Conservation (phyloP, 1,140 invertebrate species). For the Eufriesea mexicana region DNA sequence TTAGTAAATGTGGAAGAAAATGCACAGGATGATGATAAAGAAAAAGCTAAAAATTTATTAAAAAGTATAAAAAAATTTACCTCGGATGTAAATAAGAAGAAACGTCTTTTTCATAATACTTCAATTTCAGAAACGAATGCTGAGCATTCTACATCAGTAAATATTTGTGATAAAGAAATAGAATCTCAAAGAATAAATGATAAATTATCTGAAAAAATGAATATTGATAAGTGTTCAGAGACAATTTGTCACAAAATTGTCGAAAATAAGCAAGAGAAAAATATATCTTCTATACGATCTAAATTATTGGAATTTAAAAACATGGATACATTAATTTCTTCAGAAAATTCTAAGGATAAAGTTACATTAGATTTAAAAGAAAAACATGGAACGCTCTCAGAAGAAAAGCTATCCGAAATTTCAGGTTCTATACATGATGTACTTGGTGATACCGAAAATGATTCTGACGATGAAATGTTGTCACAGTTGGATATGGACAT, state of each 20-base stretch:
- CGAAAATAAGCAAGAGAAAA: conserved; percentile 5
- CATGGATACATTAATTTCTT: not conserved
- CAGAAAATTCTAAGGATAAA: not conserved
- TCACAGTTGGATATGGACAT: conserved; percentile 72
- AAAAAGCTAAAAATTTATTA: not conserved
- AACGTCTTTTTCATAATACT: not conserved
- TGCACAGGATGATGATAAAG: not conserved
- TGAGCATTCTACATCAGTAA: not conserved
- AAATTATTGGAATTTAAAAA: conserved; percentile 22
- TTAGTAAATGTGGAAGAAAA: not conserved
- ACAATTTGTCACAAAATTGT: not conserved
- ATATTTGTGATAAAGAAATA: not conserved
- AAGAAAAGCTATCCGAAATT: not conserved
- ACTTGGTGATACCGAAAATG: conserved; percentile 31
- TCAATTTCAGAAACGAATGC: not conserved
- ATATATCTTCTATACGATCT: conserved; percentile 1
- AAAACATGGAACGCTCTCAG: not conserved
- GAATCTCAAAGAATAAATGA: not conserved
- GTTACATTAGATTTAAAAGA: not conserved
- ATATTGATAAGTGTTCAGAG: not conserved
- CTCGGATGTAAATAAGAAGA: not conserved
- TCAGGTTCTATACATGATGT: not conserved
- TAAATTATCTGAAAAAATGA: not conserved
- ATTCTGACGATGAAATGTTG: conserved; percentile 72
- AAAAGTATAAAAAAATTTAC: conserved; percentile 18